These are phyloP conservation scores for Exocentrus adspersus DNA, from an alignment of 2,888 invertebrate genomes.

Conservation along the genomic window DNA sequence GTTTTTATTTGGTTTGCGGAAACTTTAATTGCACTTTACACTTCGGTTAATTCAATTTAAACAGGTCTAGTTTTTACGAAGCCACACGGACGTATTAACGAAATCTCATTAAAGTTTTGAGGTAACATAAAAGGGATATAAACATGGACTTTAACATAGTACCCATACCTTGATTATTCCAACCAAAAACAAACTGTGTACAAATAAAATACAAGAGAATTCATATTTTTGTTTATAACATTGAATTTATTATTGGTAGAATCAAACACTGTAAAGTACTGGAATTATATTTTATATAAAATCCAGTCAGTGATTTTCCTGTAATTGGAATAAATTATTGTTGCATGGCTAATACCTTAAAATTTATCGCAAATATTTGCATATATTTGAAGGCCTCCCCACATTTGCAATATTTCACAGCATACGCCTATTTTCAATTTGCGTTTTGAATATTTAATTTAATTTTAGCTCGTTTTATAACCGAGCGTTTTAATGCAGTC, in stretches of 20 bases:
- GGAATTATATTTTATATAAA: too few relatives aligned
- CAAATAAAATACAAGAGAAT: too few relatives aligned
- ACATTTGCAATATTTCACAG: neutral
- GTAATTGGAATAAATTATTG: neutral
- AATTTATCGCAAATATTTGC: neutral
- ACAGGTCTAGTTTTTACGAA: neutral
- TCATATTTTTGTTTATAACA: too few relatives aligned
- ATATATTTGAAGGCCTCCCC: neutral
- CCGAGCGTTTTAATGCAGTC: neutral
- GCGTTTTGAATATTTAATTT: neutral
- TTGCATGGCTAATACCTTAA: neutral
- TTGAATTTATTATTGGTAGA: too few relatives aligned
- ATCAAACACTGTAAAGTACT: too few relatives aligned
- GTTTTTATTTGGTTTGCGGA: neutral
- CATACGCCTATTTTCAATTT: neutral
- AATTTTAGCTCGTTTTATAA: neutral
- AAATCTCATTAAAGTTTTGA: neutral
- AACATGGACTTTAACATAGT: too few relatives aligned
- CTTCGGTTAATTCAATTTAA: neutral
- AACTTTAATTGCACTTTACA: neutral
- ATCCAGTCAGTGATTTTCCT: too few relatives aligned
- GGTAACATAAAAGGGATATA: neutral
- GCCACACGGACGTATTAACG: neutral
- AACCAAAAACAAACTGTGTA: too few relatives aligned
- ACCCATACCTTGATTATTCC: too few relatives aligned